These are phyloP conservation scores for Poecilia picta DNA, from an alignment of 2,797 vertebrate genomes.

Conservation along the genomic window DNA sequence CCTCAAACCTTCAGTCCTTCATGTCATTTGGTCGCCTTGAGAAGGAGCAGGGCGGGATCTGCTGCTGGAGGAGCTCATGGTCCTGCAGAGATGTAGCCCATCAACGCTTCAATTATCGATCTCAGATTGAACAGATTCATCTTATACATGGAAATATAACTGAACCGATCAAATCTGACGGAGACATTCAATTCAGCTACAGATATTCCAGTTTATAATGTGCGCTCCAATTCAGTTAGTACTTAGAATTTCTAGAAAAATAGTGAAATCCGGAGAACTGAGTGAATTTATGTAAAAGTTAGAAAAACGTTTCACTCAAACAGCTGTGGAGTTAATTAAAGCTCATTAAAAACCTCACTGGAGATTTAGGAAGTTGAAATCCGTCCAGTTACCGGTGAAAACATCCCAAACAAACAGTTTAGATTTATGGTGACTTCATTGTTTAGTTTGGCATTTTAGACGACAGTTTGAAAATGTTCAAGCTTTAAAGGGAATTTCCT, in stretches of 20 bases:
- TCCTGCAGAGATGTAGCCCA: conserved; percentile 49
- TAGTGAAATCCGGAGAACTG: neutral
- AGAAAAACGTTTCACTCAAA: neutral
- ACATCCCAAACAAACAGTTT: neutral
- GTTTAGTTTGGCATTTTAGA: neutral
- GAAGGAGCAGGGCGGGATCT: conserved; percentile 35
- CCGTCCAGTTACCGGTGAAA: neutral
- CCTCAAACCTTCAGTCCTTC: conserved; percentile 53
- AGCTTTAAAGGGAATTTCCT: neutral
- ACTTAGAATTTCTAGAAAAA: neutral
- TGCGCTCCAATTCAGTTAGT: neutral
- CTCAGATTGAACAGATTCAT: neutral
- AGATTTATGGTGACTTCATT: neutral
- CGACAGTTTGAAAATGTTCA: neutral
- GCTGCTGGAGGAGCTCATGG: conserved; percentile 59
- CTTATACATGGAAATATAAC: neutral
- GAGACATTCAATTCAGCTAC: neutral
- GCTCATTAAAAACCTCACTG: conserved; percentile 2
- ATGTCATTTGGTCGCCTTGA: conserved; percentile 60
- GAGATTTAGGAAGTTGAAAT: neutral
- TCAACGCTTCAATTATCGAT: neutral
- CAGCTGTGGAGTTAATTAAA: neutral
- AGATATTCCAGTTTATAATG: neutral
- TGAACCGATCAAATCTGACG: neutral
- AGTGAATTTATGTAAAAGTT: neutral